Evolutionary conservation across 2,113 vertebrate species (phyloP).

Genomic region (Cricetomys ansorgei): DNA sequence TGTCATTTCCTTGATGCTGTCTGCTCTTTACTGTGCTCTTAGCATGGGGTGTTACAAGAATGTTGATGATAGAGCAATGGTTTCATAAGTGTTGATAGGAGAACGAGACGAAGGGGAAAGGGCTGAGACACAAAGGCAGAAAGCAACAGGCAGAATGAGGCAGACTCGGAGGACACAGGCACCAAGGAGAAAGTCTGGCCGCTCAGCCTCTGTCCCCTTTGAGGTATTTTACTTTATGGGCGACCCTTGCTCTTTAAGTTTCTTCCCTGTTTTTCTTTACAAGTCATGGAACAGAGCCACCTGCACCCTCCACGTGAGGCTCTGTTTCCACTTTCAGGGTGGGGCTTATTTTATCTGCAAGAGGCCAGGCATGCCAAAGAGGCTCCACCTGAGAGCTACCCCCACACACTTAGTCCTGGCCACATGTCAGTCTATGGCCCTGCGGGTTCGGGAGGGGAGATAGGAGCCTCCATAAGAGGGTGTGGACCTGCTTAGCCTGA

Average conservation of each 20-base stretch:
- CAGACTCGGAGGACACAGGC: no score
- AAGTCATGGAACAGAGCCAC: neutral
- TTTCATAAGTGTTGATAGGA: neutral
- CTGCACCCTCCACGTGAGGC: accelerated
- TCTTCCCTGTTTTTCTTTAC: neutral
- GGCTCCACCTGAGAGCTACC: neutral
- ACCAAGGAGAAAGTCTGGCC: accelerated
- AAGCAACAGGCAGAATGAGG: no score
- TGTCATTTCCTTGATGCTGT: neutral
- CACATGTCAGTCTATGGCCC: neutral
- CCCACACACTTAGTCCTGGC: neutral
- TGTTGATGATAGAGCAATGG: neutral
- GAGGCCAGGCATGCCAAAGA: accelerated
- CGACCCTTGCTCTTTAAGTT: neutral
- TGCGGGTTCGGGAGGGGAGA: neutral
- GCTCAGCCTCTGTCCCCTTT: neutral
- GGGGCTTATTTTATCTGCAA: neutral
- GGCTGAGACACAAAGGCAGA: accelerated
- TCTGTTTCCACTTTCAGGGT: neutral
- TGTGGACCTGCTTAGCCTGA: neutral
- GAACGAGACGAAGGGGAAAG: neutral
- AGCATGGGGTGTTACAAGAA: neutral
- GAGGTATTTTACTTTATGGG: neutral
- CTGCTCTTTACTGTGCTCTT: neutral
- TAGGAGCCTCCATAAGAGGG: neutral